Evolutionary conservation across 1,140 invertebrate species (phyloP).

Genomic region (Thrips palmi): DNA sequence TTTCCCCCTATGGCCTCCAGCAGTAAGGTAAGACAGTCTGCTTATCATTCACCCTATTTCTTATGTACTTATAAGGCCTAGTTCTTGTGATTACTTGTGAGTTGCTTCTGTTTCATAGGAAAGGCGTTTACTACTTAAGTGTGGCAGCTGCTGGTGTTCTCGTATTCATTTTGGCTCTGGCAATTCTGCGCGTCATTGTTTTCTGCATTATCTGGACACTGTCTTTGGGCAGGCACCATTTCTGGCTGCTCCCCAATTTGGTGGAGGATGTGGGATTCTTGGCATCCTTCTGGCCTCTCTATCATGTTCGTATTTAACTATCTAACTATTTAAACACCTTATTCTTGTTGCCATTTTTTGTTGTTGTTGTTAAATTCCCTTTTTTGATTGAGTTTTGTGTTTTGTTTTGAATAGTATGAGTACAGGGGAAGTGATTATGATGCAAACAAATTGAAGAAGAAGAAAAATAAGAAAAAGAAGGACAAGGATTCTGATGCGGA

Average conservation of each 20-base stretch:
- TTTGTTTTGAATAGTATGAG: slow-evolving; percentile 14
- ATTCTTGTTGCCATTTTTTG: background rate
- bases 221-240: slow-evolving; percentile 77
- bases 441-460: slow-evolving; percentile 40
- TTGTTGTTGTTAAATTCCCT: background rate
- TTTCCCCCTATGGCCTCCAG: slow-evolving; percentile 93
- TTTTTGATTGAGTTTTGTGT: background rate
- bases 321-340: slow-evolving; percentile 29
- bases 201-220: slow-evolving; percentile 83
- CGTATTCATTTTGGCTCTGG: slow-evolving; percentile 77
- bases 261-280: slow-evolving; percentile 98
- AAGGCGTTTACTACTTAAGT: slow-evolving; percentile 94
- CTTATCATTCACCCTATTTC: slow-evolving; percentile 4
- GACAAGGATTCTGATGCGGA: slow-evolving; percentile 57
- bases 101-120: slow-evolving; percentile 27
- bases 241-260: slow-evolving; percentile 95
- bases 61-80: slow-evolving; percentile 5
- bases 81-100: slow-evolving; percentile 7
- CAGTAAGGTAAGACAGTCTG: slow-evolving; percentile 41
- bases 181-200: slow-evolving; percentile 71
- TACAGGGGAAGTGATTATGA: slow-evolving; percentile 30
- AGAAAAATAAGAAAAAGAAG: slow-evolving; percentile 48
- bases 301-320: no score
- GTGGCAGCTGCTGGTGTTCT: slow-evolving; percentile 86
- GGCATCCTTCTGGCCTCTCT: slow-evolving; percentile 95